Conservation (phyloP, 2,113 vertebrate genomes). For the Daubentonia madagascariensis region DNA sequence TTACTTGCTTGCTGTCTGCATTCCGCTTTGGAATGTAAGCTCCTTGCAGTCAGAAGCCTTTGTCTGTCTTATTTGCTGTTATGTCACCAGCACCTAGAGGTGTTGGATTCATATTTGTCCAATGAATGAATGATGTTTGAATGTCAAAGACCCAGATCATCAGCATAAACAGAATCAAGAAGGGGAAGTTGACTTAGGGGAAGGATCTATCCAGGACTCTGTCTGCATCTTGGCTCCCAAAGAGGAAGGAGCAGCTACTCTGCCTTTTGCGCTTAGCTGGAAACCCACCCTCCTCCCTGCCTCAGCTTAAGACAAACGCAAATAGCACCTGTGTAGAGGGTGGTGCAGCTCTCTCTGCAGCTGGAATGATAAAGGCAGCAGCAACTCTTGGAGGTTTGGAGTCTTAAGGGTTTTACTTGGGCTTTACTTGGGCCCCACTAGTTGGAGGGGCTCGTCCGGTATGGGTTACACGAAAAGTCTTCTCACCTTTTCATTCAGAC, state of each 20-base stretch:
- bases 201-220: fast-evolving
- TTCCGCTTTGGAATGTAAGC: background rate
- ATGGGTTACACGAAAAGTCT: background rate
- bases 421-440: background rate
- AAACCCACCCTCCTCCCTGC: background rate
- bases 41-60: background rate
- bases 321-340: background rate
- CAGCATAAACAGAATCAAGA: background rate
- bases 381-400: background rate
- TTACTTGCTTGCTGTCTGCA: background rate
- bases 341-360: background rate
- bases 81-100: background rate
- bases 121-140: background rate
- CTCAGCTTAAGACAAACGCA: background rate
- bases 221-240: background rate
- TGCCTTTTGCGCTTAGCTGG: background rate
- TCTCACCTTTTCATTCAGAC: background rate
- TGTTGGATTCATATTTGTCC: background rate
- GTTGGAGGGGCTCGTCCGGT: background rate
- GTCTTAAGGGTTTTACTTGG: background rate
- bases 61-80: background rate
- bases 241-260: background rate
- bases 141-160: background rate
- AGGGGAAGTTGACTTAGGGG: background rate
- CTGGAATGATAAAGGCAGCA: background rate